A percentile compares a stretch with the other conserved stretches of the same genome.
phyloP scores from a whole-genome alignment of 2,888 invertebrate genomes.

The Drosophila nr. perissopoda region DNA sequence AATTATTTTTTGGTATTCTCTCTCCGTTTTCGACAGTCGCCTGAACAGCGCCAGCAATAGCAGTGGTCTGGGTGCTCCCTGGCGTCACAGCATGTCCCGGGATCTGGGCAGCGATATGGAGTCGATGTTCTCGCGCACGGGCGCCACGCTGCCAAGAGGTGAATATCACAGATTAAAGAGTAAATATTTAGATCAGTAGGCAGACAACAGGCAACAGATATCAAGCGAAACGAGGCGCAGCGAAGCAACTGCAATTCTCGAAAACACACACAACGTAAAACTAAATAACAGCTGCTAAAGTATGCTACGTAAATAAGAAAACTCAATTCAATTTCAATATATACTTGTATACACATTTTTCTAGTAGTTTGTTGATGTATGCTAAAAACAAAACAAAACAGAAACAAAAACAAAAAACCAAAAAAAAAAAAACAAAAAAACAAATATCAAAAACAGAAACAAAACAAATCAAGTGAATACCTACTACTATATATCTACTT shows the following conservation, averaged over 20 bases:
- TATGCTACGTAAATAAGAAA: constrained; percentile 75
- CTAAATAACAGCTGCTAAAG: constrained; percentile 46
- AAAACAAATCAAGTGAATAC: constrained; percentile 42
- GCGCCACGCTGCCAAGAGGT: constrained; percentile 89
- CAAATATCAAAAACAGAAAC: constrained; percentile 26
- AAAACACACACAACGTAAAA: constrained; percentile 24
- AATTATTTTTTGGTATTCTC: not conserved
- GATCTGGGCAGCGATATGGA: constrained; percentile 91
- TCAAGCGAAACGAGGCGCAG: constrained; percentile 29
- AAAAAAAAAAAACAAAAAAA: constrained; percentile 16
- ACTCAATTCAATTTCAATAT: constrained; percentile 49
- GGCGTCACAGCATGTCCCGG: constrained; percentile 88
- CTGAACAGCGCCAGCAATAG: constrained; percentile 76
- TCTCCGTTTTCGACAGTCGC: constrained; percentile 74
- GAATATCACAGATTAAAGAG: constrained; percentile 86
- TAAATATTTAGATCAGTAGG: constrained; percentile 84
- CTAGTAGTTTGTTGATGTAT: constrained; percentile 76
- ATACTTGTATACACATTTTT: constrained; percentile 55
- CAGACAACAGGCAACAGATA: constrained; percentile 33
- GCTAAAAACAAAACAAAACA: constrained; percentile 56
- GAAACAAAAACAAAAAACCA: constrained; percentile 21
- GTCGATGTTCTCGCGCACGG: constrained; percentile 88
- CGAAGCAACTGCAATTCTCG: constrained; percentile 30
- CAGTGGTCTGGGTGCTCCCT: constrained; percentile 84
- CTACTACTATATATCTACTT: constrained; percentile 39